phyloP scores from a whole-genome alignment of 2,113 vertebrate genomes.

The Rhinichthys klamathensis region DNA sequence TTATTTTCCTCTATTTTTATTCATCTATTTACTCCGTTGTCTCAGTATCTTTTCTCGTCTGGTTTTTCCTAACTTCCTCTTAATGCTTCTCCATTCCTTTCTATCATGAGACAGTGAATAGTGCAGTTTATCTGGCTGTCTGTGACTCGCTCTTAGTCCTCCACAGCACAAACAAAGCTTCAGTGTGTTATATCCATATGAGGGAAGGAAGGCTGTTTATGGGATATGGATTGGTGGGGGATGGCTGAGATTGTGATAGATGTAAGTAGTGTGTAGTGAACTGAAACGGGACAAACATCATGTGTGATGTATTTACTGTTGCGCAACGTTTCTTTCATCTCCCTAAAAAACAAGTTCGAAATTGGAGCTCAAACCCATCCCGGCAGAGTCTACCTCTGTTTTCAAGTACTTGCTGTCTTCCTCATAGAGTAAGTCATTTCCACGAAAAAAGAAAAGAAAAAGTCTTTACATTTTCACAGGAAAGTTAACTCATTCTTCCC shows the following conservation, averaged over 20 bases:
- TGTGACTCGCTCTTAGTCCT: slow-evolving; percentile 65
- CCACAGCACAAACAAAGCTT: slow-evolving; percentile 66
- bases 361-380: not conserved
- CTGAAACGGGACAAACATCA: not conserved
- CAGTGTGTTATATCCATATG: slow-evolving; percentile 60
- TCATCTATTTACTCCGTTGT: not conserved
- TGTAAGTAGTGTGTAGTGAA: not conserved
- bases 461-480: not conserved
- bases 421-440: not conserved
- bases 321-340: not conserved
- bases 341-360: not conserved
- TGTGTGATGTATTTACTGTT: not conserved
- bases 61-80: not conserved
- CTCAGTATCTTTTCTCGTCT: not conserved
- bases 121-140: slow-evolving; percentile 43
- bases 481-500: slow-evolving; percentile 17
- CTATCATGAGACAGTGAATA: not conserved
- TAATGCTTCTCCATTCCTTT: not conserved
- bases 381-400: not conserved
- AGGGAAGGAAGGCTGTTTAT: slow-evolving; percentile 46
- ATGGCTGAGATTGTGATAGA: slow-evolving; percentile 2
- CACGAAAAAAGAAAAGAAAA: not conserved
- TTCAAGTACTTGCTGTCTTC: not conserved
- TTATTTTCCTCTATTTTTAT: not conserved
- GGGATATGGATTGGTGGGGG: not conserved